Base-by-base conservation (phyloP, 2,888 invertebrate genomes). In the Dicyrtomina minuta region DNA sequence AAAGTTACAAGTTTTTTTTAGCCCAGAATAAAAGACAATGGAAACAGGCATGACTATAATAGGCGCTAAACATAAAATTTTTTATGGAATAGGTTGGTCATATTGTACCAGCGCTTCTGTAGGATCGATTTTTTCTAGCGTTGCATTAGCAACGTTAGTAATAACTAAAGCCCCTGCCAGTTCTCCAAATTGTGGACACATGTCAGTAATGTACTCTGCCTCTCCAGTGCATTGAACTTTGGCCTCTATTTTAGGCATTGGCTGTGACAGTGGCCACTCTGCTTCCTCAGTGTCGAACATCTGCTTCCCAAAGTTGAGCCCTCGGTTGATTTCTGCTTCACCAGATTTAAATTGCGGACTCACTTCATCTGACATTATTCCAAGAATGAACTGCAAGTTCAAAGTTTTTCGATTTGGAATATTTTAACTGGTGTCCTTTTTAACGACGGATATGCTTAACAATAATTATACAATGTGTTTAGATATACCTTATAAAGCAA, bases 401-500 rank as follows among this genome's bases (percentile, higher is more conserved):
- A n/a, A n/a, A n/a, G n/a, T n/a, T n/a, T n/a, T n/a, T n/a, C n/a
- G n/a, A n/a, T n/a, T n/a, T n/a, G n/a, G n/a, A n/a, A n/a, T n/a
- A n/a, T n/a, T n/a, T n/a, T n/a, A n/a, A n/a, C n/a, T n/a, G n/a
- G n/a, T n/a, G n/a, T n/a, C n/a, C n/a, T n/a, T n/a, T n/a, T n/a
- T n/a, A n/a, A n/a, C n/a, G n/a, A n/a, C n/a, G n/a, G n/a, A n/a
- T n/a, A n/a, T n/a, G n/a, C n/a, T n/a, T n/a, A n/a, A n/a, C n/a
- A n/a, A n/a, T n/a, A n/a, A n/a, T n/a, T n/a, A n/a, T n/a, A n/a
- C n/a, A n/a, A n/a, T n/a, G n/a, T n/a, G n/a, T n/a, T n/a, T n/a
- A n/a, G n/a, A n/a, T n/a, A n/a, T n/a, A 74, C 90, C 86, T 92
- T 93, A 81, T 92, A 94, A 79, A 93, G 88, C n/a, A 94, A 82